Evolutionary conservation across 2,797 vertebrate genomes (phyloP), one percentile per base, ranked within the genome.

Genomic region (Peromyscus eremicus): DNA sequence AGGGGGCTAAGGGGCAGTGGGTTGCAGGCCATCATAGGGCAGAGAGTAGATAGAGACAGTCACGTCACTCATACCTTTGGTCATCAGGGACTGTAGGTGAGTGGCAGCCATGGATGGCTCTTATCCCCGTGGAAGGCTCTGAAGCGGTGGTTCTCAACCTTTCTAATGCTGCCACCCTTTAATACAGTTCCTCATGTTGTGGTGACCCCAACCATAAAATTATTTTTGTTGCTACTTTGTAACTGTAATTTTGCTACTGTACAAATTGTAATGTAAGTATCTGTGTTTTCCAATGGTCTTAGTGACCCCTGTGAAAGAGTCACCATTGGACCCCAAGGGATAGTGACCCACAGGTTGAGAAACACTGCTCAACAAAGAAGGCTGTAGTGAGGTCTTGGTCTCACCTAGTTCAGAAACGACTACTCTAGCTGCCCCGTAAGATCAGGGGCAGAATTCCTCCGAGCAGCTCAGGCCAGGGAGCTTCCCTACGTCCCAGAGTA

Each of bases 351-450:
- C 32, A 25, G 32, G 34, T n/a, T 85, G 3, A 85, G 46, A 85
- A n/a, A 49, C 13, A 19, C 43, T 85, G 37, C 12, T 92, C 75
- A 4, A 25, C 87, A 91, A 70, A 49, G 27, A 40, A 25, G 5
- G n/a, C 25, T 43, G 19, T 62, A 25, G 73, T 62, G 55, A 62
- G 87, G 73, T 11, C 40, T 46, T n/a, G 14, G 4, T 32, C 71
- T n/a, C 32, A 34, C 12, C 29, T 43, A 40, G 52, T 60, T 49
- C 46, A 25, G 49, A 89, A 37, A 57, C 76, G 49, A 37, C n/a
- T 19, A 1, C 34, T 25, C 29, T 21, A 27, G 66, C 81, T n/a
- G 70, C 2, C 27, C 32, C 0, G 0, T 34, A 13, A 71, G 46
- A 40, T 32, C 25, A 19, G 64, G 77, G 40, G 32, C 64, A 81